Conservation (phyloP, 1,140 invertebrate genomes). For the Heliconius nattereri region DNA sequence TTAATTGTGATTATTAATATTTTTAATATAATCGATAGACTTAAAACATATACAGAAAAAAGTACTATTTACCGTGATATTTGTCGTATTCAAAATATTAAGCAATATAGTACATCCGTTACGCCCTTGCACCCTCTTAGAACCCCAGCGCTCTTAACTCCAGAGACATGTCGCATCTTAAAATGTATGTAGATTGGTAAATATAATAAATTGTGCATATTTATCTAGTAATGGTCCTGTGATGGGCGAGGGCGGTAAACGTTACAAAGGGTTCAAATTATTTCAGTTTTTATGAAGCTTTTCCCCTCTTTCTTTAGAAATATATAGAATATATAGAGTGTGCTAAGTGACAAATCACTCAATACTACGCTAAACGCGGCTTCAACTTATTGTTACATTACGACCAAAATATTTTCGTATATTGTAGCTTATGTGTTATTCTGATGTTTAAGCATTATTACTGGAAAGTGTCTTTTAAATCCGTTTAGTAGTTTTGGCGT, state of each 20-base stretch:
- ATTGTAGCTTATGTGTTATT: no score
- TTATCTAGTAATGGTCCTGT: constrained; percentile 67
- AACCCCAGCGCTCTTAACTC: constrained; percentile 61
- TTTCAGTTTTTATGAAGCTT: constrained; percentile 7
- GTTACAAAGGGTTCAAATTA: constrained; percentile 8
- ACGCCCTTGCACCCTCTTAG: constrained; percentile 49
- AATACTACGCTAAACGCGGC: background rate
- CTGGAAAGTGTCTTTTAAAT: no score
- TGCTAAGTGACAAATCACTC: background rate
- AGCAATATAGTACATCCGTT: background rate
- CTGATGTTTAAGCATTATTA: no score
- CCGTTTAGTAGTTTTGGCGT: no score
- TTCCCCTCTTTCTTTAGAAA: background rate
- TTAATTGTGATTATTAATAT: no score
- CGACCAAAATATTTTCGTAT: no score
- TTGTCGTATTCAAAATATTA: background rate
- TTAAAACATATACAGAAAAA: no score
- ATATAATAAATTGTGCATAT: constrained; percentile 78
- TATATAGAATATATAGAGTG: background rate
- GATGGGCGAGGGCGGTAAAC: constrained; percentile 45
- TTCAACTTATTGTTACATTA: no score
- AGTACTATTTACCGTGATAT: no score
- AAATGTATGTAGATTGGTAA: constrained; percentile 78
- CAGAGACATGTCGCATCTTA: constrained; percentile 51
- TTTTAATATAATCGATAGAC: no score